Base-by-base conservation (phyloP, 1,140 invertebrate species). In the Musca domestica region DNA sequence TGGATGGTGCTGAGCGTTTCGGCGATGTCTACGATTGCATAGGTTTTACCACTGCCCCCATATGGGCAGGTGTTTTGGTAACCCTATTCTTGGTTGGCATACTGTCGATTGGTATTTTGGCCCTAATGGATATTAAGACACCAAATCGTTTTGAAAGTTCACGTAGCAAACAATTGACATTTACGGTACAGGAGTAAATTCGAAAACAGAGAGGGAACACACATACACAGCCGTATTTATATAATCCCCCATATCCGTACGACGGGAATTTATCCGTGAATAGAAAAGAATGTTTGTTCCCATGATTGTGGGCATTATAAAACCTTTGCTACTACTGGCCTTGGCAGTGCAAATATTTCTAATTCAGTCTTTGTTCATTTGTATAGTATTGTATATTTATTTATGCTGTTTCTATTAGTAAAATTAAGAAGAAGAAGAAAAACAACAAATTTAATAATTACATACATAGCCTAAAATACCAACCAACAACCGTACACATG, bases 81-180 rank as follows among this genome's bases (percentile, higher is more conserved):
- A 88, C 89, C 0, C 76, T 88, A 9, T 87, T 98, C 68, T 84
- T 98, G 51, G 81, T 89, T 2, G 67, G 90, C 1, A 95, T 96
- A 64, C 84, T 98, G 25, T 86, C 88, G 6, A 88, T 92, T 79
- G 97, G 93, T 2, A 84, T 98, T 9, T 85, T 85, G 1, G 95
- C 98, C 91, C 90, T 99, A 54, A 87, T 95, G 79, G 91, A 94
- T 76, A 96, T 99, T 72, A 93, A 92, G 75, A 98, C 96, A n/a
- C 97, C 96, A 89, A 98, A 99, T 83, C 86, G 93, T 77, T 99
- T 98, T 84, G 97, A 99, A 85, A 98, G 97, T 84, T 93, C 94
- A 27, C 97, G 98, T 82, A 93, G 94, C 72, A 98, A 98, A 83
- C 91, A 93, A 64, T 89, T 98, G 56, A 91, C 91, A 6, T 90